A percentile compares a stretch with the other conserved stretches of the same genome.
Evolutionary conservation across 2,113 vertebrate species (phyloP).

Genomic region (Mastomys coucha): DNA sequence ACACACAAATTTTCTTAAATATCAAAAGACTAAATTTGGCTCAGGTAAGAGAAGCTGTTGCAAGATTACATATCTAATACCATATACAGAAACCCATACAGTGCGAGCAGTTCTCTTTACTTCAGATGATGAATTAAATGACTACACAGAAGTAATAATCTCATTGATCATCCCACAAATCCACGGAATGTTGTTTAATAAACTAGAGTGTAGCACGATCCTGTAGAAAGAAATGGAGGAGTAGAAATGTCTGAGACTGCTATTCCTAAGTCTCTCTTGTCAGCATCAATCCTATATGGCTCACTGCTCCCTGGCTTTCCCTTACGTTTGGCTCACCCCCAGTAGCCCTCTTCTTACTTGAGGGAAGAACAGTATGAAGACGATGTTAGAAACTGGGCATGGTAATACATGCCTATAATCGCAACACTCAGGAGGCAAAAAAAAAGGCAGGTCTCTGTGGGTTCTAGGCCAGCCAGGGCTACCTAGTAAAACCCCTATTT

Average conservation of each 20-base stretch:
- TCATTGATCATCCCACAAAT: not conserved
- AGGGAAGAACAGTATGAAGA: not conserved
- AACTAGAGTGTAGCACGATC: not conserved
- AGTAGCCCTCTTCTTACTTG: not conserved
- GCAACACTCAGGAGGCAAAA: not conserved
- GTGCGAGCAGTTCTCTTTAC: not conserved
- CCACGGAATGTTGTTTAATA: conserved; percentile 10
- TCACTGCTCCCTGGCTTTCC: not conserved
- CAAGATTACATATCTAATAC: not conserved
- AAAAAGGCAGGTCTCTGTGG: not conserved
- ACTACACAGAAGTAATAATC: not conserved
- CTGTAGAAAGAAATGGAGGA: not conserved
- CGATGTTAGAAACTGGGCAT: not conserved
- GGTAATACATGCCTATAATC: not conserved
- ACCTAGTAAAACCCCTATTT: not conserved
- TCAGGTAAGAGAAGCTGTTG: not conserved
- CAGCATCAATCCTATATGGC: not conserved
- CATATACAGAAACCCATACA: not conserved
- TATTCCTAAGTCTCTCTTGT: not conserved
- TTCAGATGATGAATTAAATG: not conserved
- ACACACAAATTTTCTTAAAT: not conserved
- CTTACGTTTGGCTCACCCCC: not conserved
- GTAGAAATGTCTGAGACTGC: not conserved
- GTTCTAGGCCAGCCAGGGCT: not conserved
- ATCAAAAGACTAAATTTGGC: conserved; percentile 32